Evolutionary conservation across 2,113 vertebrate genomes (phyloP).

Genomic region (Myotis davidii): DNA sequence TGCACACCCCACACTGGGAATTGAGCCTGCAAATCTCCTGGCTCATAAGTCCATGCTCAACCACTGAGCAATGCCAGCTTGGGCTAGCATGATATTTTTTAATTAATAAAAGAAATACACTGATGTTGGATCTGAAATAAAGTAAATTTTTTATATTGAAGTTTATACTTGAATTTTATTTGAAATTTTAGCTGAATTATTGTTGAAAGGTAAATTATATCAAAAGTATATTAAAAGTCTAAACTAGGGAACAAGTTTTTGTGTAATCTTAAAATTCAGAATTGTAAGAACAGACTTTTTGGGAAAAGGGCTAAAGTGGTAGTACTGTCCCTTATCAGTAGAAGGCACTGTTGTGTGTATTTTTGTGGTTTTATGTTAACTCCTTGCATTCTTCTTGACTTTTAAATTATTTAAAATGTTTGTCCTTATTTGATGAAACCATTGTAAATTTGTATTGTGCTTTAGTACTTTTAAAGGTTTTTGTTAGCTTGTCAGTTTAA

Average conservation of each 20-base stretch:
- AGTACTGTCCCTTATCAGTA: neutral
- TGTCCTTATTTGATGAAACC: constrained; percentile 14
- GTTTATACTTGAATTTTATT: neutral
- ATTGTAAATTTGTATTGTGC: constrained; percentile 46
- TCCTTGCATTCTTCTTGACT: neutral
- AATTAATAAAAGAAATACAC: neutral
- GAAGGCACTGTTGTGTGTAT: constrained; percentile 48
- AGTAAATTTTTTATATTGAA: neutral
- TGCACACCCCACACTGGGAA: too few species aligned
- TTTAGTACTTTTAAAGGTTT: neutral
- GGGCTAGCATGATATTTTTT: neutral
- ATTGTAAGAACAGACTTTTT: neutral
- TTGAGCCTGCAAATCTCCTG: too few species aligned
- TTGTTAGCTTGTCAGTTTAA: neutral
- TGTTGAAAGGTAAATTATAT: neutral
- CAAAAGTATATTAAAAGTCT: neutral
- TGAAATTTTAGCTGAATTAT: neutral
- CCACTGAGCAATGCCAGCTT: too few species aligned
- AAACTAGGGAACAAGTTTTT: constrained; percentile 1
- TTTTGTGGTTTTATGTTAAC: constrained; percentile 17
- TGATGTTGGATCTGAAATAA: neutral
- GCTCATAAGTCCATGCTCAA: too few species aligned
- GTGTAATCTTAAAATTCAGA: neutral
- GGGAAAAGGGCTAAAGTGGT: neutral
- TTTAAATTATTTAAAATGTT: neutral